Percentiles rank a stretch among this genome's conserved stretches.
Conservation (phyloP, 2,888 invertebrate genomes). For the Ctena decussata region DNA sequence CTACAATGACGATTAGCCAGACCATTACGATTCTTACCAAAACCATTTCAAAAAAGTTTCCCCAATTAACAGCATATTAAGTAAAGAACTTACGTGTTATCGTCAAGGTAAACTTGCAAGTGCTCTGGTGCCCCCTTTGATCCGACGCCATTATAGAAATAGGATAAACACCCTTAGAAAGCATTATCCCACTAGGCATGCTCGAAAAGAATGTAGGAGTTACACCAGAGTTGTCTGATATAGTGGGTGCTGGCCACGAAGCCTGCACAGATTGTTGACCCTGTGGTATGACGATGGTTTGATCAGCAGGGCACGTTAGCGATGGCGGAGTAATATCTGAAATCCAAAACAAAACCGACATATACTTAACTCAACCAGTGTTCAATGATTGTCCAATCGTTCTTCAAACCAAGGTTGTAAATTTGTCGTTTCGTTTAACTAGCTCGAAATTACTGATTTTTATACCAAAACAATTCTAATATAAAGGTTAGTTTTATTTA, state of each 20-base stretch:
- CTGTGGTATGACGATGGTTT: constrained; percentile 51
- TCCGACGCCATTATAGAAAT: constrained; percentile 74
- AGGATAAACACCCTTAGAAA: constrained; percentile 68
- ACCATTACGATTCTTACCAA: too few species aligned
- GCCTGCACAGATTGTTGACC: constrained; percentile 67
- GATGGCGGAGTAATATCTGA: constrained; percentile 70
- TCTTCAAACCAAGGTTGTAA: too few species aligned
- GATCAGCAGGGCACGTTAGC: constrained; percentile 66
- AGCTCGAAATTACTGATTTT: too few species aligned
- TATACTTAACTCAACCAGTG: too few species aligned
- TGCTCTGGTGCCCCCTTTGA: constrained; percentile 47
- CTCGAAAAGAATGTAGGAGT: constrained; percentile 65
- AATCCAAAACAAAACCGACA: constrained; percentile 13
- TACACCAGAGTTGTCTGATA: constrained; percentile 73
- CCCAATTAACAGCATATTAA: too few species aligned
- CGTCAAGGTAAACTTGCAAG: constrained; percentile 71
- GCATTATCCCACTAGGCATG: constrained; percentile 67
- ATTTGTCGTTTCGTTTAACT: too few species aligned
- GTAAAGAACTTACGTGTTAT: constrained; percentile 73
- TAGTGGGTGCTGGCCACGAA: constrained; percentile 65
- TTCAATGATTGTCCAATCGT: too few species aligned
- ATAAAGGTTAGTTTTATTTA: too few species aligned
- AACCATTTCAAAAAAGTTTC: too few species aligned
- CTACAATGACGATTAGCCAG: too few species aligned
- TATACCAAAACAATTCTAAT: too few species aligned